Base-by-base conservation (phyloP, 1,140 invertebrate genomes). In the Papilio polytes region DNA sequence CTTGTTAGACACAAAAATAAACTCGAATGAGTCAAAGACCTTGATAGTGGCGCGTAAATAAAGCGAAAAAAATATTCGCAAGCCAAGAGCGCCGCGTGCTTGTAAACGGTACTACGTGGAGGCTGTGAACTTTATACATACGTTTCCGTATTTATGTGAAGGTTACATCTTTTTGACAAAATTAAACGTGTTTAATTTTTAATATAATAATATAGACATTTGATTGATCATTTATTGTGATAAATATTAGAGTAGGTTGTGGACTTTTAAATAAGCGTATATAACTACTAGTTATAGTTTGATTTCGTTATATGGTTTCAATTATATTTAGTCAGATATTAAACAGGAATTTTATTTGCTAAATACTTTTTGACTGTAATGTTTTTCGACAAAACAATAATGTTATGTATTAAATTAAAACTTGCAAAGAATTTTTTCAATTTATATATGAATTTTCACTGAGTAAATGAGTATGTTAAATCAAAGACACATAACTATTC, bases 11-110 rank as follows among this genome's bases (percentile, higher is more conserved):
- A 82, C 88, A 82, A 85, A 92, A 92, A 91, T 89, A 89, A 89
- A 89, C 85, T 80, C 74, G 82, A 88, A 85, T 88, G 88, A 89
- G 92, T 94, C 89, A 93, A 90, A 91, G 91, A 93, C 92, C 92
- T 93, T 94, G 92, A 93, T 93, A 90, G 84, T 89, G 89, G 84
- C 85, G 88, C 85, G 73, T 83, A 84, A 82, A 85, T 83, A 73
- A 82, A 85, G 78, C 82, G 78, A 81, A 86, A 84, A 85, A 84
- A 85, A 84, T 31, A n/a, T 90, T 85, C 80, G 83, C 84, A 80
- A 82, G 76, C 72, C 73, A 20, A 59, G 53, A 76, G 56, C 13
- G 59, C 36, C 72, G 77, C 51, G 70, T 80, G 66, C 59, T 51
- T 80, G 81, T 78, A 76, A 78, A 48, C 77, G 59, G 77, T 78